Evolutionary conservation across 2,888 invertebrate genomes (phyloP).

Genomic region (Lithophane leautieri): DNA sequence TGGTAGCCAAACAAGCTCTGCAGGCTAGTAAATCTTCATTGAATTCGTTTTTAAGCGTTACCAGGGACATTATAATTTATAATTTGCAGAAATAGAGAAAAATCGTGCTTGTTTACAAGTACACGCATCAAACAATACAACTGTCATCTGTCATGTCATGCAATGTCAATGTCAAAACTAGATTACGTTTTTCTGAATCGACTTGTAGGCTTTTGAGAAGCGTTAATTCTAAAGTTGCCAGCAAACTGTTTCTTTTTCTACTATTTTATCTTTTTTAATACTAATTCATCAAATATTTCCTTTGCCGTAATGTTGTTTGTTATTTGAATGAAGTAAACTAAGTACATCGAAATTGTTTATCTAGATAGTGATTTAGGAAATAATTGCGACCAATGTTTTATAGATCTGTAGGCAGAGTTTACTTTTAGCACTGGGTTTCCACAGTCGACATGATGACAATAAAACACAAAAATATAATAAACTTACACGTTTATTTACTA

Average conservation of each 20-base stretch:
- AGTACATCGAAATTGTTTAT: no score
- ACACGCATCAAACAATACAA: neutral
- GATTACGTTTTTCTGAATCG: neutral
- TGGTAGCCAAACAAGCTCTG: constrained; percentile 51
- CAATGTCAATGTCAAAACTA: constrained; percentile 18
- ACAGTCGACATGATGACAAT: constrained; percentile 45
- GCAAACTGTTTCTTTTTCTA: neutral
- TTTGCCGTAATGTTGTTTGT: no score
- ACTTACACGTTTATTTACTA: constrained; percentile 88
- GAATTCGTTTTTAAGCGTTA: constrained; percentile 45
- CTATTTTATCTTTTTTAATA: no score
- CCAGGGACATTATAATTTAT: constrained; percentile 44
- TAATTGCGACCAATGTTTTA: neutral
- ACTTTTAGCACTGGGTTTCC: neutral
- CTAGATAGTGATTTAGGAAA: no score
- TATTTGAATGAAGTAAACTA: no score
- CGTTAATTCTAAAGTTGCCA: neutral
- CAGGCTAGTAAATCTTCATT: constrained; percentile 48
- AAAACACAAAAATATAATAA: constrained; percentile 81
- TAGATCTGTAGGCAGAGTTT: neutral
- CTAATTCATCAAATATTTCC: no score
- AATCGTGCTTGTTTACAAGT: constrained; percentile 4
- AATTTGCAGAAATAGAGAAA: neutral
- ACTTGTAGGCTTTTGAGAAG: neutral
- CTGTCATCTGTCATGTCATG: neutral